A percentile compares a stretch with the other conserved stretches of the same genome.
These are phyloP conservation scores for Centropyge bicolor DNA, from an alignment of 2,797 vertebrate species.

Conservation along the genomic window DNA sequence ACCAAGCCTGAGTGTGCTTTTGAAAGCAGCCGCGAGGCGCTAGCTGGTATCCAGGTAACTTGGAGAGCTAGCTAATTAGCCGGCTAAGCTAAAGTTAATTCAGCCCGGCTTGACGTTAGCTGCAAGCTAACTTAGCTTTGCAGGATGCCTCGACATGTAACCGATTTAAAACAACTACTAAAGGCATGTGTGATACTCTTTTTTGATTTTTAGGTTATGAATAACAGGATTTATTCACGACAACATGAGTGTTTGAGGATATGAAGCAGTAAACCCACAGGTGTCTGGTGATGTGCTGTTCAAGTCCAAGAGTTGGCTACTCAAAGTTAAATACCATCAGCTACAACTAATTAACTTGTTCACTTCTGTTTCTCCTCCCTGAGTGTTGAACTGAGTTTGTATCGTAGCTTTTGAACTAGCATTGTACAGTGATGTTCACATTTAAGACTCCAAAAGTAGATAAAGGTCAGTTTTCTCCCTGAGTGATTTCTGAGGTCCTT, in stretches of 20 bases:
- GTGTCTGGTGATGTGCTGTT: background rate
- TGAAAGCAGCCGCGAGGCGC: background rate
- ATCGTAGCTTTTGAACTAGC: background rate
- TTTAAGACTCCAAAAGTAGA: background rate
- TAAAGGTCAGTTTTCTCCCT: too few species aligned
- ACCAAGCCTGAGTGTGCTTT: background rate
- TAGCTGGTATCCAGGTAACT: constrained; percentile 45
- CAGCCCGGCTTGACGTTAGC: constrained; percentile 40
- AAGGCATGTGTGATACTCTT: accelerated
- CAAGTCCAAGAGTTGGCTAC: background rate
- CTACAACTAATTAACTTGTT: background rate
- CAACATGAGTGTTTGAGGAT: background rate
- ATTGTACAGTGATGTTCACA: background rate
- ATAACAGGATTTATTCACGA: background rate
- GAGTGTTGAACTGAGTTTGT: background rate
- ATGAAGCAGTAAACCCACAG: constrained; percentile 18
- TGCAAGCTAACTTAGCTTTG: constrained; percentile 9
- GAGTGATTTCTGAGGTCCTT: background rate
- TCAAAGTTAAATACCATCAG: background rate
- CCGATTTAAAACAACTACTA: background rate
- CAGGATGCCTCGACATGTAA: too few species aligned
- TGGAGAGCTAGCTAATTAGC: constrained; percentile 66
- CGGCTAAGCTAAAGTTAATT: constrained; percentile 75
- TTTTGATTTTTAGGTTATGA: too few species aligned
- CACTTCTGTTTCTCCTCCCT: too few species aligned